These are phyloP conservation scores for Pelmatolapia mariae DNA, from an alignment of 2,113 vertebrate species.

Conservation along the genomic window DNA sequence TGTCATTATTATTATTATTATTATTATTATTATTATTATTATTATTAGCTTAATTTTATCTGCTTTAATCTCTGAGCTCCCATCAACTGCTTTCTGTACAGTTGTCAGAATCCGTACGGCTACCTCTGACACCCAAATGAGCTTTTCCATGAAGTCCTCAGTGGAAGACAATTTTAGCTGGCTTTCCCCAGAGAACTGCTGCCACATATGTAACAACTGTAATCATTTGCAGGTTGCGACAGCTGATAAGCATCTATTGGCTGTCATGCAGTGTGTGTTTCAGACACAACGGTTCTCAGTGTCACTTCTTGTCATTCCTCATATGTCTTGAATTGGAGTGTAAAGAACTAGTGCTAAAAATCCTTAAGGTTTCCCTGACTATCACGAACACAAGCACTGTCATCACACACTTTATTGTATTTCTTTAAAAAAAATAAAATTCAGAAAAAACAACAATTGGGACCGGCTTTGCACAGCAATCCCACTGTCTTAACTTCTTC, in stretches of 20 bases:
- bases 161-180: background rate
- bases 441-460: background rate
- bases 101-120: constrained; percentile 8
- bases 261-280: constrained; percentile 4
- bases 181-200: constrained; percentile 5
- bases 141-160: constrained; percentile 1
- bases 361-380: constrained; percentile 34
- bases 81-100: constrained; percentile 11
- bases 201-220: constrained; percentile 27
- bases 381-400: constrained; percentile 25
- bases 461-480: background rate
- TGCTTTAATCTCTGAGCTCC: background rate
- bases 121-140: constrained; percentile 10
- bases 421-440: background rate
- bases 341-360: constrained; percentile 26
- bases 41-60: background rate
- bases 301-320: constrained; percentile 51
- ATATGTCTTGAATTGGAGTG: constrained; percentile 22
- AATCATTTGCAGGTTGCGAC: constrained; percentile 51
- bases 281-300: constrained; percentile 41
- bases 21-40: background rate
- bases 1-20: background rate
- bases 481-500: background rate
- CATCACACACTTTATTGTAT: constrained; percentile 32
- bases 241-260: constrained; percentile 57